Evolutionary conservation across 2,797 vertebrate genomes (phyloP), one percentile per base, ranked within the genome.

Genomic region (Syncerus caffer): DNA sequence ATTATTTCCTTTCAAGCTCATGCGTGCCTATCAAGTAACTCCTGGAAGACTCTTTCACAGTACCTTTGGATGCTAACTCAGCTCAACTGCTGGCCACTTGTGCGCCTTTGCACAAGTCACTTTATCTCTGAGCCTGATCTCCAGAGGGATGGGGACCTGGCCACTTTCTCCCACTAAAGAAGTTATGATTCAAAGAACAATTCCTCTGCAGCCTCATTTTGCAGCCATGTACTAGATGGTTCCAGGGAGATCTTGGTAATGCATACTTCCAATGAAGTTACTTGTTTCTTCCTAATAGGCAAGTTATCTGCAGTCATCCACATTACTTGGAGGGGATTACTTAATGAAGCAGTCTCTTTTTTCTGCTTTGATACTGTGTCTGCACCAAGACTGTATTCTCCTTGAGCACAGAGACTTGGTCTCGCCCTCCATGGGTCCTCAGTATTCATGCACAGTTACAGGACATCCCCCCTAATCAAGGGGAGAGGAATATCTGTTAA

Each of bases 121-220:
- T 38, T 95, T 34, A 83, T 57, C 71, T 85, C 38, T 90, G 53
- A 96, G 51, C 23, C 57, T 85, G 15, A 29, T 71, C 62, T 94
- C 62, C 16, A 90, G 93, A 95, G 25, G 31, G 47, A 19, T 57
- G 78, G 82, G 55, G 90, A 76, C 62, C n/a, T 64, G 25, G 45
- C 62, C n/a, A 74, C 64, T 57, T 67, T 74, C 51, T 92, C 27
- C 57, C 60, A 82, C 31, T 53, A 58, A 88, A 71, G 45, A 86
- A 79, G 29, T 94, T 89, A 86, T 23, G 89, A 93, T 67, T 21
- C 51, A 94, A 91, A 94, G 45, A 94, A 31, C 29, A 64, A 74
- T 27, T 90, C 6, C 16, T 87, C 67, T 62, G 42, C 55, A 95
- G 74, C 90, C 82, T 60, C 14, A 23, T 80, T 86, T 88, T 89